A percentile compares a stretch with the other conserved stretches of the same genome.
phyloP scores from a whole-genome alignment of 53 echinoderm and acorn worm genomes.

The Paracentrotus lividus region DNA sequence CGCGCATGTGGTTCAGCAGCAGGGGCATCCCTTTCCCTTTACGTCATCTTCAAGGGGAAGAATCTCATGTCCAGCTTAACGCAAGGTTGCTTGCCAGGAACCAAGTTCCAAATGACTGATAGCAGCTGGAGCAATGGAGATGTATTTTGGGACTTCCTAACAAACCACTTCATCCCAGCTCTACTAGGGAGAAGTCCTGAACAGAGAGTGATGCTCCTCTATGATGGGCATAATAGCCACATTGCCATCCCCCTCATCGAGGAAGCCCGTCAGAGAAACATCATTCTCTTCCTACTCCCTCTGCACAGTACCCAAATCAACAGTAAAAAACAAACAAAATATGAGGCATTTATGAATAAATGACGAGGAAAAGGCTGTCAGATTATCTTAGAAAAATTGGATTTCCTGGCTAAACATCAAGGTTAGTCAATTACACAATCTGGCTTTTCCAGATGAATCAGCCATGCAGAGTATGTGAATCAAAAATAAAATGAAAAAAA shows the following conservation, averaged over 20 bases:
- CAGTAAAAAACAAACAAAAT: too few relatives aligned
- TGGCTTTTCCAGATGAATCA: too few relatives aligned
- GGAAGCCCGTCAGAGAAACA: background rate
- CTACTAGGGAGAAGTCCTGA: background rate
- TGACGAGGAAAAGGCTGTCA: too few relatives aligned
- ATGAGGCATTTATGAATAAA: too few relatives aligned
- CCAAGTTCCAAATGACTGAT: slow-evolving; percentile 23
- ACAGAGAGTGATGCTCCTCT: slow-evolving; percentile 7
- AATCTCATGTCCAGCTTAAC: background rate
- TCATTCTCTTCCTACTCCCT: slow-evolving; percentile 54
- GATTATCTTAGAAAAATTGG: too few relatives aligned
- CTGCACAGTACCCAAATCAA: slow-evolving; percentile 41
- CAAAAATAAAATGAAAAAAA: too few relatives aligned
- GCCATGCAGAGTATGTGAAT: too few relatives aligned
- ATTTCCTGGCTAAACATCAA: too few relatives aligned
- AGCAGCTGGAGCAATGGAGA: slow-evolving; percentile 23
- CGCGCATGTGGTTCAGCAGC: slow-evolving; percentile 28
- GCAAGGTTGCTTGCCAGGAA: slow-evolving; percentile 16
- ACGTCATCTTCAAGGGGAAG: slow-evolving; percentile 41
- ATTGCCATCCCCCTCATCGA: slow-evolving; percentile 55
- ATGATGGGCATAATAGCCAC: slow-evolving; percentile 53
- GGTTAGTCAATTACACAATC: too few relatives aligned
- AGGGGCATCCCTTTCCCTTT: slow-evolving; percentile 1
- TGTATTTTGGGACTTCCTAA: background rate
- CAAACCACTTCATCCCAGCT: slow-evolving; percentile 4